These are phyloP conservation scores for Eilema sororculum DNA, from an alignment of 2,888 invertebrate genomes.

Conservation along the genomic window DNA sequence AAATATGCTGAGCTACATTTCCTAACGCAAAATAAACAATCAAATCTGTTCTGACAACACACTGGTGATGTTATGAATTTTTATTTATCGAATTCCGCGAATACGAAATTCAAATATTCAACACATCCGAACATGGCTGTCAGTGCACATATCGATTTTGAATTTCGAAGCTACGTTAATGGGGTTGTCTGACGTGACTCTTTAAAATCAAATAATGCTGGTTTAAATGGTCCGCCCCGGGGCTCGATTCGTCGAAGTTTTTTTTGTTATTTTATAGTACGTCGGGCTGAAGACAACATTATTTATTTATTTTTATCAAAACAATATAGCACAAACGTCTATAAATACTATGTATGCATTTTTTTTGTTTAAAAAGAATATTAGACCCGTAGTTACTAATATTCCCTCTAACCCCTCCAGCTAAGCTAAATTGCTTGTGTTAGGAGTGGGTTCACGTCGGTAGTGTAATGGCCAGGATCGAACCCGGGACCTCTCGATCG, in stretches of 20 bases:
- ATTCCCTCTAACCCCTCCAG: no score
- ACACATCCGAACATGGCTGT: neutral
- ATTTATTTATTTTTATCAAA: no score
- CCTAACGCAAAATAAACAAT: neutral
- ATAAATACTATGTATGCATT: no score
- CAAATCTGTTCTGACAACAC: neutral
- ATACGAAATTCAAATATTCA: conserved; percentile 1
- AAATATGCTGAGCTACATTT: neutral
- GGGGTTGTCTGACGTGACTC: neutral
- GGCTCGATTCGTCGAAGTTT: neutral
- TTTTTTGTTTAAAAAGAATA: neutral
- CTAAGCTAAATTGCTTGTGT: no score
- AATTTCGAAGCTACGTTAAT: neutral
- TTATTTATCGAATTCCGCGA: neutral
- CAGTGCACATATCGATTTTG: neutral
- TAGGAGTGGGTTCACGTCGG: no score
- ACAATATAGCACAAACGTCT: no score
- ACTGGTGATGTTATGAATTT: neutral
- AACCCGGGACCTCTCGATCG: no score
- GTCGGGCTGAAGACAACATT: no score
- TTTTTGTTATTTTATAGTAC: no score
- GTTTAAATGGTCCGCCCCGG: neutral
- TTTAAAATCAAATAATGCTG: neutral
- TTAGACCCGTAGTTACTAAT: no score
- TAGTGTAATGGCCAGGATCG: no score